Evolutionary conservation across 2,113 vertebrate genomes (phyloP).

Genomic region (Anolis carolinensis): DNA sequence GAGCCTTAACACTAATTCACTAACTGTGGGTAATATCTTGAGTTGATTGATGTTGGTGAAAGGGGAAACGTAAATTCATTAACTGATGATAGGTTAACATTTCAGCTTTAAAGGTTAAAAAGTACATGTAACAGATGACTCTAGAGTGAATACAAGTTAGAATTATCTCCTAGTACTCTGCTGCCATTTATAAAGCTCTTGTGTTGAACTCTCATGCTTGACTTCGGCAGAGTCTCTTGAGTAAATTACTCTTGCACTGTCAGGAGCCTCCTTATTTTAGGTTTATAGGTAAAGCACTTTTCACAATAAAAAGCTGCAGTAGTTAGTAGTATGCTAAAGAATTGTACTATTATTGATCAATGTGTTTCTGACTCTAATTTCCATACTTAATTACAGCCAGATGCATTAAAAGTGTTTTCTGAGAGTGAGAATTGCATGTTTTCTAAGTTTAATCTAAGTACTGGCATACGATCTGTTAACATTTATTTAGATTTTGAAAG

Average conservation of each 20-base stretch:
- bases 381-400: neutral
- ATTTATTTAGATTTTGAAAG: too few relatives aligned
- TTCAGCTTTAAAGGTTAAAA: conserved; percentile 45
- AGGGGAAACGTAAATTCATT: conserved; percentile 39
- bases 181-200: conserved; percentile 24
- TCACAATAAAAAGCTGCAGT: conserved; percentile 9
- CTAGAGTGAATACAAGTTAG: conserved; percentile 34
- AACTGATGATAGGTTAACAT: conserved; percentile 25
- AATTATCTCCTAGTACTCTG: conserved; percentile 19
- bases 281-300: conserved; percentile 6
- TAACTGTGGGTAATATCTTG: neutral
- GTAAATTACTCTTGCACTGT: conserved; percentile 10
- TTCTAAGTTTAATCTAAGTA: too few relatives aligned
- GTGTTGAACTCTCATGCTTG: neutral
- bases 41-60: conserved; percentile 32
- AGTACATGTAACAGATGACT: conserved; percentile 10
- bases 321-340: neutral
- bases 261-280: neutral
- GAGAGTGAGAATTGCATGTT: too few relatives aligned
- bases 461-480: too few relatives aligned
- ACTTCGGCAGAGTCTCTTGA: conserved; percentile 15
- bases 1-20: neutral
- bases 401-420: too few relatives aligned
- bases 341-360: neutral
- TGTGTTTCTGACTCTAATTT: neutral